These are phyloP conservation scores for Cataglyphis hispanica DNA, from an alignment of 1,140 invertebrate genomes.

Conservation along the genomic window DNA sequence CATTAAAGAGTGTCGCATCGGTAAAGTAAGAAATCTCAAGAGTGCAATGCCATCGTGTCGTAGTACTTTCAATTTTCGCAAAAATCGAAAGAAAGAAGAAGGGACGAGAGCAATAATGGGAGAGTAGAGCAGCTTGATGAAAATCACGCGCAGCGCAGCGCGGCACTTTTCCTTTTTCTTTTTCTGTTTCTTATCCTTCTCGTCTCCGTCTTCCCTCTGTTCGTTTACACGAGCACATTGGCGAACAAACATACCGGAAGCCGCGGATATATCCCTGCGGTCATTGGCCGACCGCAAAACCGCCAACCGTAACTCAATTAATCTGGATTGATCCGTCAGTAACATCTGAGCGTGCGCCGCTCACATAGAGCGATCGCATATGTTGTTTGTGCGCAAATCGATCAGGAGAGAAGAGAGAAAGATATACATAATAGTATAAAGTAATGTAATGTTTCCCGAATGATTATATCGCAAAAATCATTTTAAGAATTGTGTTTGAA, in stretches of 20 bases:
- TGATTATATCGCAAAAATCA: slow-evolving; percentile 43
- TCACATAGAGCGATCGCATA: not conserved
- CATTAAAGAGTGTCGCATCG: slow-evolving; percentile 10
- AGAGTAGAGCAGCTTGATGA: slow-evolving; percentile 8
- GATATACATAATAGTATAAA: not conserved
- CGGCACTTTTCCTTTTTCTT: not conserved
- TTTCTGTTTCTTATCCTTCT: not conserved
- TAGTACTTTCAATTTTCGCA: slow-evolving; percentile 39
- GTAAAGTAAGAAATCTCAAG: slow-evolving; percentile 23
- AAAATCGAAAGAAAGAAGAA: not conserved
- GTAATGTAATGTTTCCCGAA: slow-evolving; percentile 2
- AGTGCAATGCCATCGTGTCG: not conserved
- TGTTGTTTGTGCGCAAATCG: slow-evolving; percentile 46
- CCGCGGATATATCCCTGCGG: slow-evolving; percentile 79
- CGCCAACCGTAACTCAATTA: slow-evolving; percentile 84
- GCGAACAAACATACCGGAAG: slow-evolving; percentile 70
- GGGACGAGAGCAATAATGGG: not conserved
- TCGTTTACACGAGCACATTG: slow-evolving; percentile 39
- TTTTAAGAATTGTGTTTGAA: not conserved
- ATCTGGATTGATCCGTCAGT: slow-evolving; percentile 81
- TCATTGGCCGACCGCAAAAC: slow-evolving; percentile 77
- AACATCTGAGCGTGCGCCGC: slow-evolving; percentile 63
- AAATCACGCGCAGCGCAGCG: slow-evolving; percentile 8
- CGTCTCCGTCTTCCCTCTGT: not conserved
- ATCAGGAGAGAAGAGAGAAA: slow-evolving; percentile 18